Evolutionary conservation across 2,113 vertebrate genomes (phyloP).

Genomic region (Pluvialis apricaria): DNA sequence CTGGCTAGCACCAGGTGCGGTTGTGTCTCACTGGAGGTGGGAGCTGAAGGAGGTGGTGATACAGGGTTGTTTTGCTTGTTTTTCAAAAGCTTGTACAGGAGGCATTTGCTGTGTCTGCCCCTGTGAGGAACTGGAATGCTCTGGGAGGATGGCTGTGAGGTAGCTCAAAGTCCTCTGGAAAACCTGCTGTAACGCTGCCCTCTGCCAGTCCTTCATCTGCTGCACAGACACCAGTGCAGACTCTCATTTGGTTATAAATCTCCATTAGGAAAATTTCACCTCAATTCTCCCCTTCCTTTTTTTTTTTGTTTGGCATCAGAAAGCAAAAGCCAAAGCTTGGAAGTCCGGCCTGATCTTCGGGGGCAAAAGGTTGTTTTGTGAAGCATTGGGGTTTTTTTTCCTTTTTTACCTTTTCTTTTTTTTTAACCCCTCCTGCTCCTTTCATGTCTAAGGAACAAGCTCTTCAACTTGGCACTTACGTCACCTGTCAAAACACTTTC

Average conservation of each 20-base stretch:
- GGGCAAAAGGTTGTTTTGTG: neutral
- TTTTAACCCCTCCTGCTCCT: accelerated
- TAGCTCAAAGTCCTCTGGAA: neutral
- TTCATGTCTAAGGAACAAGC: neutral
- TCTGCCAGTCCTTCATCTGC: neutral
- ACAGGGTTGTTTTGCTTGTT: neutral
- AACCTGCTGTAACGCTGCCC: neutral
- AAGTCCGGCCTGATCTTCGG: neutral
- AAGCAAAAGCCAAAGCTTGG: neutral
- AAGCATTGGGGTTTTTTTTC: neutral
- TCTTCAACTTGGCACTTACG: neutral
- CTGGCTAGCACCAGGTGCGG: neutral
- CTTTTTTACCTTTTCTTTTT: neutral
- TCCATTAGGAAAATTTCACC: neutral
- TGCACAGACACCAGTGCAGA: neutral
- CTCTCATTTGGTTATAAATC: neutral
- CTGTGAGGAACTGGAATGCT: neutral
- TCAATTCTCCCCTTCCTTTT: neutral
- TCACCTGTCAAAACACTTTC: neutral
- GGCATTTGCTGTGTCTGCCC: neutral
- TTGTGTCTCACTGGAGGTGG: neutral
- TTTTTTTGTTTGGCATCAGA: neutral
- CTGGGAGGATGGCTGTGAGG: neutral
- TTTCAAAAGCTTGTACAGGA: neutral
- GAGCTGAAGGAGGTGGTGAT: neutral